Evolutionary conservation across 2,797 vertebrate species (phyloP).

Genomic region (Oreortyx pictus): DNA sequence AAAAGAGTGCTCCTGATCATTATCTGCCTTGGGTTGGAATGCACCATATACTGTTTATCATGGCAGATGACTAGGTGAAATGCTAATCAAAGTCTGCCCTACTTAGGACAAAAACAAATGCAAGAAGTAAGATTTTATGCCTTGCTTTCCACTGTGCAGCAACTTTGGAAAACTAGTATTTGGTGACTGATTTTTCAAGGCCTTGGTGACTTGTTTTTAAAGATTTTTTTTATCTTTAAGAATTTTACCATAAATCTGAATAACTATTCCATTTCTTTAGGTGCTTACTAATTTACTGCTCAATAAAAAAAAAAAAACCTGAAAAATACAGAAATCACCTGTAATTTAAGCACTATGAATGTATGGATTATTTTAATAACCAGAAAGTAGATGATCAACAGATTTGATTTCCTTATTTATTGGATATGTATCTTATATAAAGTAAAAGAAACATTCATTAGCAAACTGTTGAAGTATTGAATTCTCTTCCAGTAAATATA

Average conservation of each 20-base stretch:
- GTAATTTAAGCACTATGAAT: rapidly evolving
- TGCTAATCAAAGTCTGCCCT: neutral
- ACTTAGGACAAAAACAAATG: neutral
- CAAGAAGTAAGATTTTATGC: too few species aligned
- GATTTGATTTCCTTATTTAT: neutral
- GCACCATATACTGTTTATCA: rapidly evolving
- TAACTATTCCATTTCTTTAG: neutral
- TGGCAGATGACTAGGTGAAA: neutral
- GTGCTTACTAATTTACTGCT: neutral
- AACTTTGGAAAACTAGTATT: neutral
- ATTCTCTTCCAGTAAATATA: neutral
- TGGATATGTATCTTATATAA: neutral
- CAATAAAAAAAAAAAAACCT: neutral
- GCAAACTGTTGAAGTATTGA: neutral
- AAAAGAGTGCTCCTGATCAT: rapidly evolving
- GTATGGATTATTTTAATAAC: rapidly evolving
- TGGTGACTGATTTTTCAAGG: neutral
- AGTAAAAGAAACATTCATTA: neutral
- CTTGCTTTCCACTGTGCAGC: neutral
- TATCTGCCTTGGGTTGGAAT: rapidly evolving
- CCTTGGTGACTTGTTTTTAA: neutral
- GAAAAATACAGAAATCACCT: neutral
- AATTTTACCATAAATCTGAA: neutral
- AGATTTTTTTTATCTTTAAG: neutral
- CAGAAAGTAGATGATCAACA: neutral